Conservation (phyloP, 2,888 invertebrate genomes). For the Drosophila affinis region DNA sequence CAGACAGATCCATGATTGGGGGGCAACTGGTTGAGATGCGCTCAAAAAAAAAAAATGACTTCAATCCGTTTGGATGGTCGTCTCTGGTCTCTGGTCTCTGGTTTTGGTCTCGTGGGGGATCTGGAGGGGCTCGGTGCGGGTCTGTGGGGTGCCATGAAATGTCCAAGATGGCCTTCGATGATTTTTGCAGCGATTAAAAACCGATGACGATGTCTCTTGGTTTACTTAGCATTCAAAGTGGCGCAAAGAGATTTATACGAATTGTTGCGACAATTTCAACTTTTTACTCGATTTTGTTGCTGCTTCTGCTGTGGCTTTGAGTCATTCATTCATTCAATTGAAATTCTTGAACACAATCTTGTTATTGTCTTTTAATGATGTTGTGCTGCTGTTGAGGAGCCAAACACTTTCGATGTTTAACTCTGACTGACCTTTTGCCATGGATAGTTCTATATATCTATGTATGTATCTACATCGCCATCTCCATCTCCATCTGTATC, state of each 20-base stretch:
- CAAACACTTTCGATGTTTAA: slow-evolving; percentile 39
- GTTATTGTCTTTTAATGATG: slow-evolving; percentile 40
- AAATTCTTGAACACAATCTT: slow-evolving; percentile 39
- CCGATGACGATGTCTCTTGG: slow-evolving; percentile 62
- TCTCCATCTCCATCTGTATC: slow-evolving; percentile 13
- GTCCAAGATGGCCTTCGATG: slow-evolving; percentile 76
- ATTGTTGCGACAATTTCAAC: slow-evolving; percentile 59
- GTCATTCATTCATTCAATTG: slow-evolving; percentile 28
- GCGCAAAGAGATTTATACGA: slow-evolving; percentile 62
- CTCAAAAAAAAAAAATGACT: slow-evolving; percentile 70
- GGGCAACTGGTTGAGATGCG: slow-evolving; percentile 71
- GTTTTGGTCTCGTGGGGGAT: slow-evolving; percentile 19
- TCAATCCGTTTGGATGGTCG: slow-evolving; percentile 61
- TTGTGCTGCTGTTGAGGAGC: slow-evolving; percentile 20
- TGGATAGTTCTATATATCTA: slow-evolving; percentile 42
- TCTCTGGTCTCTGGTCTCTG: background rate
- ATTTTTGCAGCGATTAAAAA: slow-evolving; percentile 74
- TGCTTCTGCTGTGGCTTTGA: slow-evolving; percentile 27
- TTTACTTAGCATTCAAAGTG: slow-evolving; percentile 65
- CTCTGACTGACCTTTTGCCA: slow-evolving; percentile 47
- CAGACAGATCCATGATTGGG: slow-evolving; percentile 4
- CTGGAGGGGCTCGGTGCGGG: slow-evolving; percentile 17
- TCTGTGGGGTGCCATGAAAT: slow-evolving; percentile 59
- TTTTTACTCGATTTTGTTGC: slow-evolving; percentile 1
- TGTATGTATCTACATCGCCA: slow-evolving; percentile 18